These are phyloP conservation scores for Hydrochoerus hydrochaeris DNA, from an alignment of 2,113 vertebrate species.

Conservation along the genomic window DNA sequence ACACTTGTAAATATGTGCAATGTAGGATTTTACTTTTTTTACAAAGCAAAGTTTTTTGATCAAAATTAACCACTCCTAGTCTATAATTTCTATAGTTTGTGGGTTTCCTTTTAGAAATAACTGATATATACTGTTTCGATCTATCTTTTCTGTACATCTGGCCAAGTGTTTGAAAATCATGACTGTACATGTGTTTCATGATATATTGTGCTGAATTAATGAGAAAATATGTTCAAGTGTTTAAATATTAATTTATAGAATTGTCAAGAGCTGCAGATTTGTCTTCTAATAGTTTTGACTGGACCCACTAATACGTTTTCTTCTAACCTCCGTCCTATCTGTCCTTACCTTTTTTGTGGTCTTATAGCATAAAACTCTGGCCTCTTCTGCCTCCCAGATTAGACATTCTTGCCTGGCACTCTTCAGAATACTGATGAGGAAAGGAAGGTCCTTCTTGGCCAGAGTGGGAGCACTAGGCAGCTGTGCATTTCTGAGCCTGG, in stretches of 20 bases:
- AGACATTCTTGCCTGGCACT: not conserved
- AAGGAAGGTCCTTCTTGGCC: not conserved
- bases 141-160: conserved; percentile 36
- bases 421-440: not conserved
- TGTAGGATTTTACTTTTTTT: conserved; percentile 13
- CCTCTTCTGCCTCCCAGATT: not conserved
- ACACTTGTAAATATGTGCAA: not conserved
- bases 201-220: conserved; percentile 4
- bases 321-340: not conserved
- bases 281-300: conserved; percentile 4
- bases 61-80: conserved; percentile 4
- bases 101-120: conserved; percentile 58
- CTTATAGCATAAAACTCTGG: not conserved
- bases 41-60: conserved; percentile 16
- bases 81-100: not conserved
- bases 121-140: not conserved
- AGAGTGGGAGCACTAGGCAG: not conserved
- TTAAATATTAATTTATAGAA: conserved; percentile 42
- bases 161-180: conserved; percentile 55
- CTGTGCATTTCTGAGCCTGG: not conserved
- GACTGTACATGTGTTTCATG: conserved; percentile 12
- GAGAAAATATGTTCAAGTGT: conserved; percentile 10
- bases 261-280: not conserved
- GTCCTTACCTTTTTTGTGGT: not conserved
- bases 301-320: not conserved